A percentile compares a stretch with the other conserved stretches of the same genome.
phyloP scores from a whole-genome alignment of 2,797 vertebrate genomes.

The Holocentrus rufus region DNA sequence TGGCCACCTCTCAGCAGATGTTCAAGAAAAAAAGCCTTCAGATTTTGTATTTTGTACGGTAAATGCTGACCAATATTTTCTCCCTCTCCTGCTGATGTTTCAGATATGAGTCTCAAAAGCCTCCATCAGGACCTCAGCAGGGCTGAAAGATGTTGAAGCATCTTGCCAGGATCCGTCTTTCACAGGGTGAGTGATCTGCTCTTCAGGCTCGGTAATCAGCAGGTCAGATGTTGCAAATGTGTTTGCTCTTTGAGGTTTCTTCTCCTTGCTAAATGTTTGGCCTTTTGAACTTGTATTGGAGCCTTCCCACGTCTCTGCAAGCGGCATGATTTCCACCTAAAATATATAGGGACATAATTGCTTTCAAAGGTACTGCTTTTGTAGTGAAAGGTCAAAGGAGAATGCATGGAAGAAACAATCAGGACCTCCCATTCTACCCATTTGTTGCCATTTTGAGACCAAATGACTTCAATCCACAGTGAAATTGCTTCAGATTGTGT shows the following conservation, averaged over 20 bases:
- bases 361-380: neutral
- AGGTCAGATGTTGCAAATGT: conserved; percentile 54
- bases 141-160: conserved; percentile 41
- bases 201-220: conserved; percentile 69
- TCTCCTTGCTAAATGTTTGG: conserved; percentile 28
- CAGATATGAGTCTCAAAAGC: conserved; percentile 69
- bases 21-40: neutral
- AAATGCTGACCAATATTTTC: neutral
- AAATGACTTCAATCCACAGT: neutral
- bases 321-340: conserved; percentile 54
- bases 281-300: conserved; percentile 26
- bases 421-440: neutral
- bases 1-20: conserved; percentile 4
- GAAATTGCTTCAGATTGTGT: conserved; percentile 18
- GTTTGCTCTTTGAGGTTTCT: conserved; percentile 32
- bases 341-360: conserved; percentile 38
- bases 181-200: conserved; percentile 19
- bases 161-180: conserved; percentile 35
- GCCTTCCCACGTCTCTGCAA: conserved; percentile 10
- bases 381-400: neutral
- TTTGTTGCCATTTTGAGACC: neutral
- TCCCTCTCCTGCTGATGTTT: conserved; percentile 1
- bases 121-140: conserved; percentile 32
- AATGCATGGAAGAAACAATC: neutral
- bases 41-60: neutral